A percentile compares a stretch with the other conserved stretches of the same genome.
Evolutionary conservation across 2,797 vertebrate genomes (phyloP).

Genomic region (Poecilia wingei): DNA sequence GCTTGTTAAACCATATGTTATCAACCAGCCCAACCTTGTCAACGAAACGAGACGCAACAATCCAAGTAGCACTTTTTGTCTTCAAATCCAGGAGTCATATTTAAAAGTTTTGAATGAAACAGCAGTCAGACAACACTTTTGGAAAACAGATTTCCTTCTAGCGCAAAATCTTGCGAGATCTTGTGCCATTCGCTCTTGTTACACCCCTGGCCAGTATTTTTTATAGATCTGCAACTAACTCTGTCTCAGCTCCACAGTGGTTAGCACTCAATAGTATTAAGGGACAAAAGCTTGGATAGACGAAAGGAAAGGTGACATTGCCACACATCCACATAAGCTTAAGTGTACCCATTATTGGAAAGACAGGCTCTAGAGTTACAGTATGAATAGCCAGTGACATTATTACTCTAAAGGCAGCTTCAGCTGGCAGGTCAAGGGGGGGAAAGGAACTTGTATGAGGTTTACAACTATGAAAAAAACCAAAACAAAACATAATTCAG

Average conservation of each 20-base stretch:
- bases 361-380: slow-evolving; percentile 76
- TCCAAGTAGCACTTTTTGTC: background rate
- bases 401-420: slow-evolving; percentile 71
- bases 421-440: slow-evolving; percentile 53
- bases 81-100: background rate
- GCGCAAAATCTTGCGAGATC: background rate
- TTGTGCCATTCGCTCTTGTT: background rate
- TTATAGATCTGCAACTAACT: slow-evolving; percentile 19
- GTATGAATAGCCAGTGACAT: slow-evolving; percentile 77
- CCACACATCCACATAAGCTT: slow-evolving; percentile 69
- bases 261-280: slow-evolving; percentile 49
- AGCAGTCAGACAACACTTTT: background rate
- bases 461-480: slow-evolving; percentile 71
- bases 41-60: background rate
- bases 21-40: background rate
- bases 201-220: background rate
- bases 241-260: slow-evolving; percentile 55
- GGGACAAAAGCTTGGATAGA: slow-evolving; percentile 49
- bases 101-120: background rate
- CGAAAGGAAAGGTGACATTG: slow-evolving; percentile 54
- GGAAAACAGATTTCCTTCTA: background rate
- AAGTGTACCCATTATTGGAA: slow-evolving; percentile 70
- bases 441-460: slow-evolving; percentile 69
- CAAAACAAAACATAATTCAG: slow-evolving; percentile 57
- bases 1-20: background rate